phyloP scores from a whole-genome alignment of 92 coral and sea anemone species.

The Parazoanthus darwini region DNA sequence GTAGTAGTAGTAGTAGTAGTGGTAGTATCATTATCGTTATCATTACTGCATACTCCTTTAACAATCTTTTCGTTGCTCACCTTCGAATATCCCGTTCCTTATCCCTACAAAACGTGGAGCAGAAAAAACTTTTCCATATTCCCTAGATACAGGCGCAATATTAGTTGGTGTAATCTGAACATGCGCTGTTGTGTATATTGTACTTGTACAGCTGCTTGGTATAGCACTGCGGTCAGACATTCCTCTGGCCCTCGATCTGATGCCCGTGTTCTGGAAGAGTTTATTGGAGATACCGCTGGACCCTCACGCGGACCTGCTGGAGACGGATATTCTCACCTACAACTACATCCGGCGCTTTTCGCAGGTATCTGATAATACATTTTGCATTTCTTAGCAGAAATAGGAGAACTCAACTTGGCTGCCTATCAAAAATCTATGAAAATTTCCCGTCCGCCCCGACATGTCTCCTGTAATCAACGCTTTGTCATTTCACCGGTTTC shows the following conservation, averaged over 20 bases:
- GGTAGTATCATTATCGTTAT: too few species aligned
- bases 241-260: constrained; percentile 92
- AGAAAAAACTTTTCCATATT: too few species aligned
- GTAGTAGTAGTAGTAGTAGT: too few species aligned
- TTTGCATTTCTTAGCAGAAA: neutral
- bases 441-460: too few species aligned
- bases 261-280: constrained; percentile 98
- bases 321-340: constrained; percentile 91
- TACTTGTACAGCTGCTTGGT: constrained; percentile 75
- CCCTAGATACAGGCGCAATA: neutral
- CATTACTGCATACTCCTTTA: too few species aligned
- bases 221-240: constrained; percentile 94
- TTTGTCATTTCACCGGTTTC: too few species aligned
- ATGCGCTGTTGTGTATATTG: neutral
- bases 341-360: constrained; percentile 92
- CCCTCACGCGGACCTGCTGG: constrained; percentile 72
- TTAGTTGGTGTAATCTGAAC: neutral
- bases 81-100: too few species aligned
- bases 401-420: too few species aligned
- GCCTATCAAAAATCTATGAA: too few species aligned
- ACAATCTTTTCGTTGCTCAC: too few species aligned
- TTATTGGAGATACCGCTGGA: constrained; percentile 83
- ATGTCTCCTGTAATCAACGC: too few species aligned
- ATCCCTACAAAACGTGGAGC: neutral
- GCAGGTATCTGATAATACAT: constrained; percentile 57